Conservation (phyloP, 2,113 vertebrate genomes). For the Chaenogobius annularis region DNA sequence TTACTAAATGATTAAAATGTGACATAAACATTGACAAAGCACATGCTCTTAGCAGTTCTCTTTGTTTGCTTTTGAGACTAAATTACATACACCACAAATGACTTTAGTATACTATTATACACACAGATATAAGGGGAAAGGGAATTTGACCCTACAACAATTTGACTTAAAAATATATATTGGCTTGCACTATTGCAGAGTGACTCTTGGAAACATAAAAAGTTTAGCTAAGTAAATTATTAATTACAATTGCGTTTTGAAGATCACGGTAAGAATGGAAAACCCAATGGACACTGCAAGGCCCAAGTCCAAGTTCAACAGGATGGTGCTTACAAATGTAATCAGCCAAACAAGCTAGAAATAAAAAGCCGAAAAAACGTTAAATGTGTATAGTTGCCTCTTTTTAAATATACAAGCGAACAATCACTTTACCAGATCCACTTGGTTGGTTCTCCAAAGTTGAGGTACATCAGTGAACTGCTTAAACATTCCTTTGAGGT, state of each 20-base stretch:
- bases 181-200: too few relatives aligned
- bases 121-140: too few relatives aligned
- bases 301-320: conserved; percentile 88
- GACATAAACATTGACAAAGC: too few relatives aligned
- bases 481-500: conserved; percentile 91
- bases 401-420: neutral
- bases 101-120: too few relatives aligned
- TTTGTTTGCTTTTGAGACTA: too few relatives aligned
- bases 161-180: too few relatives aligned
- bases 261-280: conserved; percentile 87
- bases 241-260: conserved; percentile 90
- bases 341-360: conserved; percentile 87
- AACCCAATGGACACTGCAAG: conserved; percentile 84
- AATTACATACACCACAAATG: too few relatives aligned
- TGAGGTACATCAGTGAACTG: conserved; percentile 80
- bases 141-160: too few relatives aligned
- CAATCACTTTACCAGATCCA: conserved; percentile 82
- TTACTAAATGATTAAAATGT: neutral
- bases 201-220: too few relatives aligned
- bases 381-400: neutral
- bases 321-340: conserved; percentile 83
- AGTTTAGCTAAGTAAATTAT: too few relatives aligned
- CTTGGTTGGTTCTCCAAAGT: conserved; percentile 84
- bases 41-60: too few relatives aligned
- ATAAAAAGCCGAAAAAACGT: conserved; percentile 11